Conservation (phyloP, 2,797 vertebrate genomes). For the Myotis pilosus region DNA sequence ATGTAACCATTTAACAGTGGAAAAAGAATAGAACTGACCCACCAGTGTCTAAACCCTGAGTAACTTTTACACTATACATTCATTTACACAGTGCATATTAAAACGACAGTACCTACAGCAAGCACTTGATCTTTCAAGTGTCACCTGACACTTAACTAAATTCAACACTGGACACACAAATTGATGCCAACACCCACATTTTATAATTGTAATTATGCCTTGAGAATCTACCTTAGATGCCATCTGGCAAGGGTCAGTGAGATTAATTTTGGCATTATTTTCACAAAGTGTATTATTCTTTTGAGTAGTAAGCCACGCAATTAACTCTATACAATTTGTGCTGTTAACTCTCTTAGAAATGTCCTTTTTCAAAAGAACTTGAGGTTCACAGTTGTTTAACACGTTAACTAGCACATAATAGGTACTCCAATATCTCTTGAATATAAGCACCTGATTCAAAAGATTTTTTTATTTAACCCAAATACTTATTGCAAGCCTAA, state of each 20-base stretch:
- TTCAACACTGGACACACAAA: background rate
- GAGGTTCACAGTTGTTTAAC: background rate
- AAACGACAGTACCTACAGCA: background rate
- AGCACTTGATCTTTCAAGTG: background rate
- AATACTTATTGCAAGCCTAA: background rate
- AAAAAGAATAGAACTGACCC: background rate
- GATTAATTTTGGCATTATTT: background rate
- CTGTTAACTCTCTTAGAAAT: background rate
- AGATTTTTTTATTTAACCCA: background rate
- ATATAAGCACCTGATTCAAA: background rate
- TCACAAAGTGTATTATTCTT: background rate
- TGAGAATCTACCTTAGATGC: background rate
- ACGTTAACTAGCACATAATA: background rate
- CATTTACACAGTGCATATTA: background rate
- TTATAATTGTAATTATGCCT: conserved; percentile 5
- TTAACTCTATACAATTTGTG: background rate
- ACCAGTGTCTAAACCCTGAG: background rate
- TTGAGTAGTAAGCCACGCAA: background rate
- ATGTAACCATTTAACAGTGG: background rate
- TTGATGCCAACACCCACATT: background rate
- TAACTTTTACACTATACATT: background rate
- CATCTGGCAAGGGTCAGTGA: background rate
- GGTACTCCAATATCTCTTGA: background rate
- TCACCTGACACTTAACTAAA: background rate
- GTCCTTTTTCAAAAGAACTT: background rate